phyloP scores from a whole-genome alignment of 2,888 invertebrate species.

The Nemurella pictetii region DNA sequence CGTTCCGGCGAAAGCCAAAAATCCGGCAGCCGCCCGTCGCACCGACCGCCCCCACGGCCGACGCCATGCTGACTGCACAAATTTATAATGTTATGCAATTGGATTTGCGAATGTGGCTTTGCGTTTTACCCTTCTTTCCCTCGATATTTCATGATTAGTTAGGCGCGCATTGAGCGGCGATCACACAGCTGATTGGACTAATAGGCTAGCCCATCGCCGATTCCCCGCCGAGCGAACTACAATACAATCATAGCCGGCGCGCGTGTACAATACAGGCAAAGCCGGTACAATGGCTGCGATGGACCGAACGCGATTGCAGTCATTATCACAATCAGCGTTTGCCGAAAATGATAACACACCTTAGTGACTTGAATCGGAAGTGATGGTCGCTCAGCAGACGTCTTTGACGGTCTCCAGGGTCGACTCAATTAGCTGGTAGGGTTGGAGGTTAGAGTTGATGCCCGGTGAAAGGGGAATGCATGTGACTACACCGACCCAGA shows the following conservation, averaged over 20 bases:
- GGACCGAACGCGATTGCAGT: background rate
- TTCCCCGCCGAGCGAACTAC: background rate
- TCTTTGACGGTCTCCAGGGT: background rate
- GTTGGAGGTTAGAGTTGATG: background rate
- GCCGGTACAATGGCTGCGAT: background rate
- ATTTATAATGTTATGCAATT: constrained; percentile 29
- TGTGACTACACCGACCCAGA: too few relatives aligned
- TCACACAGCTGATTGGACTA: constrained; percentile 36
- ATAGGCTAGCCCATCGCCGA: background rate
- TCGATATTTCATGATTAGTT: constrained; percentile 35
- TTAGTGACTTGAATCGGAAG: background rate
- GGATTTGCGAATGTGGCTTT: constrained; percentile 24
- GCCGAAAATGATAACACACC: background rate
- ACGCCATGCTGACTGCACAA: background rate
- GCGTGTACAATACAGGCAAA: too few relatives aligned
- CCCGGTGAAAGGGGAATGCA: too few relatives aligned
- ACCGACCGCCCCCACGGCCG: background rate
- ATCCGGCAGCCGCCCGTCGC: background rate
- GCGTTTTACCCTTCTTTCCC: constrained; percentile 26
- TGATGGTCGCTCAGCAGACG: background rate
- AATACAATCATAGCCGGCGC: background rate
- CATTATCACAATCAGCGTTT: background rate
- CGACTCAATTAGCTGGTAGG: too few relatives aligned
- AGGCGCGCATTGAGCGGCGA: constrained; percentile 32
- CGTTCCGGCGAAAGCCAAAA: background rate